phyloP scores from a whole-genome alignment of 1,140 invertebrate genomes.

The Macrosteles quadrilineatus region DNA sequence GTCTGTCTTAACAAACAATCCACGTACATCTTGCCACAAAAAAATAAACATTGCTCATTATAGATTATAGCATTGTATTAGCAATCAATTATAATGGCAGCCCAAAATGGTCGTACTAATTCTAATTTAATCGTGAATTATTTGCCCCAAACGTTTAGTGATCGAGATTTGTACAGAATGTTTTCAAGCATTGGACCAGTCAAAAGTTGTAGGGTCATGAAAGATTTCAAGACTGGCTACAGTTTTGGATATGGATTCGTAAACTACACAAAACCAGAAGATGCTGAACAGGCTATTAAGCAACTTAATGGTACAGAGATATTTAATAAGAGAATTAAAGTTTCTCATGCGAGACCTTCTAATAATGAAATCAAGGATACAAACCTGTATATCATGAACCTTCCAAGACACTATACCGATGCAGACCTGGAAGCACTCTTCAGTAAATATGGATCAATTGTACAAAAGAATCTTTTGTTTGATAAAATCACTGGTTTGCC shows the following conservation, averaged over 20 bases:
- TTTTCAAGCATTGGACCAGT: constrained; percentile 86
- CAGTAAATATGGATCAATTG: constrained; percentile 82
- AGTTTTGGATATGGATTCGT: constrained; percentile 97
- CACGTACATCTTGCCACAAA: too few relatives aligned
- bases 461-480: constrained; percentile 86
- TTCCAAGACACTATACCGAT: constrained; percentile 80
- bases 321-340: constrained; percentile 82
- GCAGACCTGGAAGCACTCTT: constrained; percentile 82
- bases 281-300: constrained; percentile 82
- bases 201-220: constrained; percentile 89
- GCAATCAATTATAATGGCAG: too few relatives aligned
- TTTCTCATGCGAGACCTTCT: constrained; percentile 85
- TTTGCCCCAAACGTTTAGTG: constrained; percentile 88
- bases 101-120: not conserved
- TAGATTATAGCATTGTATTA: too few relatives aligned
- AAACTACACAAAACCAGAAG: constrained; percentile 82
- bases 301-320: constrained; percentile 86
- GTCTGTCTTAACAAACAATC: too few relatives aligned
- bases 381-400: constrained; percentile 91
- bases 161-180: constrained; percentile 85
- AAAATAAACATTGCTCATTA: too few relatives aligned
- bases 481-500: constrained; percentile 85
- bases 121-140: constrained; percentile 95
- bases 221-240: constrained; percentile 90
- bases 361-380: constrained; percentile 93